Evolutionary conservation across 1,140 invertebrate genomes (phyloP), one percentile per base, ranked within the genome.

Genomic region (Drosophila persimilis): DNA sequence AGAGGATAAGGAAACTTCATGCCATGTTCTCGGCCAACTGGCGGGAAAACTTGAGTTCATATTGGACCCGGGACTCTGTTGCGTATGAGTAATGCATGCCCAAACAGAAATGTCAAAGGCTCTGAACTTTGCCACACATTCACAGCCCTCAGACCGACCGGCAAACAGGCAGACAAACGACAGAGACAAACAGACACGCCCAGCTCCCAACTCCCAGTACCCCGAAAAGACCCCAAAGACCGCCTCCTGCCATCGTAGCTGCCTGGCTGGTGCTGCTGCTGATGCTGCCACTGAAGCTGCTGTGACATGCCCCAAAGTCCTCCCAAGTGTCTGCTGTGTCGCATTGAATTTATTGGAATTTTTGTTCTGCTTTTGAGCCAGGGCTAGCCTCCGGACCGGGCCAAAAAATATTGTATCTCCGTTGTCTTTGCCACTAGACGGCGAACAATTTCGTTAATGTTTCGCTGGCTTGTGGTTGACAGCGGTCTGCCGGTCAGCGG

Each of bases 291-390:
- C 24, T 73, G 53, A 45, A 53, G 31, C 52, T 85, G 72, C 77
- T 84, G 60, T 85, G 81, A 86, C 80, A 85, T 85, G 80, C 69
- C 81, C 80, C 51, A 86, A 86, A 86, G 78, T 83, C 79, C 71
- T 88, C 83, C 83, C 83, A 88, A 83, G 83, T 88, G 83, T 75
- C 83, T 83, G 83, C 64, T 88, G 78, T 88, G 83, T 88, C 83
- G 83, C 83, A 88, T 88, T 89, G 83, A 88, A 88, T 88, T 88
- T 88, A 88, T 88, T 88, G 83, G 83, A 78, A 88, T 83, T 88
- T 86, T 78, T 86, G 81, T 77, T 83, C 65, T 72, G 78, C 70
- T 70, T 64, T 74, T 62, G 61, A 59, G 58, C 46, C 56, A 51
- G 59, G 56, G 54, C 31, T 41, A 31, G 72, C 61, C 54, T 59